Evolutionary conservation across 2,888 invertebrate species (phyloP).

Genomic region (Tanypteryx hageni): DNA sequence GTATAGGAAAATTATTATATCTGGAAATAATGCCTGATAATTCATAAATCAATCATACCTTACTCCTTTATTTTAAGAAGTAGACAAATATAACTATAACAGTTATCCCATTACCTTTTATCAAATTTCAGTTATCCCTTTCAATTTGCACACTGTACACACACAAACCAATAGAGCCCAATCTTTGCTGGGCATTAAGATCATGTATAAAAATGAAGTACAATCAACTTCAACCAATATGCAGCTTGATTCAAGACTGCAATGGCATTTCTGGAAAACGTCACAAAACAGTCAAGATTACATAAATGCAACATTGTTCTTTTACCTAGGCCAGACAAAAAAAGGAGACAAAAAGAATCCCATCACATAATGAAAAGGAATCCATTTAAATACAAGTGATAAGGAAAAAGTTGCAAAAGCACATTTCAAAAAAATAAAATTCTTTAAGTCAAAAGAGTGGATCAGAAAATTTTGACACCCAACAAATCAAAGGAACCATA

Average conservation of each 20-base stretch:
- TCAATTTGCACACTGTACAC: neutral
- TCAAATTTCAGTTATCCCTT: neutral
- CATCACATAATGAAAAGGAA: neutral
- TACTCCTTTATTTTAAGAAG: constrained; percentile 20
- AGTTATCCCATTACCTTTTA: constrained; percentile 19
- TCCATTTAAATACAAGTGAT: neutral
- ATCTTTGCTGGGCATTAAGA: neutral
- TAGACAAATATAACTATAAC: constrained; percentile 19
- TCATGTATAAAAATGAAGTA: constrained; percentile 1
- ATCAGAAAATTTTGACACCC: neutral
- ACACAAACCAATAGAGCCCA: neutral
- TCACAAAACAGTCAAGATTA: neutral
- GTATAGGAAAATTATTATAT: too few species aligned
- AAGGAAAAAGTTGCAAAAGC: neutral
- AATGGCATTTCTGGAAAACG: neutral
- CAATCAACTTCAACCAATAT: neutral
- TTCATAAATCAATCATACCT: neutral
- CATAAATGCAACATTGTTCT: neutral
- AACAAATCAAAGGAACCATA: neutral
- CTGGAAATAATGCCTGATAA: too few species aligned
- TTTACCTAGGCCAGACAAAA: neutral
- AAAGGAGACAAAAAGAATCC: neutral
- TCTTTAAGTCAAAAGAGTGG: neutral
- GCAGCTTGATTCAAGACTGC: neutral
- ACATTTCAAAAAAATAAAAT: neutral